A percentile compares a stretch with the other conserved stretches of the same genome.
Conservation (phyloP, 1,140 invertebrate genomes). For the Leptinotarsa texana region DNA sequence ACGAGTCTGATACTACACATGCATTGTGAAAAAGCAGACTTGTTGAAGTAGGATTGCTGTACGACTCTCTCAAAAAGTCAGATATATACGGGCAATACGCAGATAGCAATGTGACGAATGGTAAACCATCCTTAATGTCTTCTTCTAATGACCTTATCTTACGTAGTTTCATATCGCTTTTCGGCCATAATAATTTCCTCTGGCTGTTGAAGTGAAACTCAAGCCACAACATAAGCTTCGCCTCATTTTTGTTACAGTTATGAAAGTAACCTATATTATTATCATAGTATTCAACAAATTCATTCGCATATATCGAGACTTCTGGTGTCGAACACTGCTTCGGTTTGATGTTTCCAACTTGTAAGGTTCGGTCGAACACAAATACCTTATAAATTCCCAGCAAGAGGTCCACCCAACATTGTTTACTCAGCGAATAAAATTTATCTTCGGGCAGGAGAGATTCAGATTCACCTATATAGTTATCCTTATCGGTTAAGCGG, state of each 20-base stretch:
- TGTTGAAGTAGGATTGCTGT: slow-evolving; percentile 40
- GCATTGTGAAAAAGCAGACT: slow-evolving; percentile 55
- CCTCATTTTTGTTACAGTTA: slow-evolving; percentile 27
- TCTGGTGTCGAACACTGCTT: background rate
- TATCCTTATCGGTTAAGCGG: background rate
- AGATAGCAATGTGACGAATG: slow-evolving; percentile 52
- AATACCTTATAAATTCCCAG: slow-evolving; percentile 55
- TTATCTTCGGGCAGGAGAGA: slow-evolving; percentile 23
- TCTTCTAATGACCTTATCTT: slow-evolving; percentile 5
- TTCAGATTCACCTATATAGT: background rate
- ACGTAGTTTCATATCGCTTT: slow-evolving; percentile 9
- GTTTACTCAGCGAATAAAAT: slow-evolving; percentile 50
- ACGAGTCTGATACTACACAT: slow-evolving; percentile 49
- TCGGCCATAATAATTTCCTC: slow-evolving; percentile 32
- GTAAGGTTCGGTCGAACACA: slow-evolving; percentile 33
- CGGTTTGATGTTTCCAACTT: background rate
- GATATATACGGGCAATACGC: slow-evolving; percentile 55
- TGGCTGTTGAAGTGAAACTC: slow-evolving; percentile 39
- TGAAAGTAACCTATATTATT: slow-evolving; percentile 10
- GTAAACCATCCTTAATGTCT: slow-evolving; percentile 52
- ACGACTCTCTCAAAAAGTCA: slow-evolving; percentile 49
- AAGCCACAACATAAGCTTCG: slow-evolving; percentile 35
- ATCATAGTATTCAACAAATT: slow-evolving; percentile 25
- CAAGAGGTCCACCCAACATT: slow-evolving; percentile 56
- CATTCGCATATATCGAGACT: background rate